phyloP scores from a whole-genome alignment of 2,888 invertebrate genomes.

The Hemithea aestivaria region DNA sequence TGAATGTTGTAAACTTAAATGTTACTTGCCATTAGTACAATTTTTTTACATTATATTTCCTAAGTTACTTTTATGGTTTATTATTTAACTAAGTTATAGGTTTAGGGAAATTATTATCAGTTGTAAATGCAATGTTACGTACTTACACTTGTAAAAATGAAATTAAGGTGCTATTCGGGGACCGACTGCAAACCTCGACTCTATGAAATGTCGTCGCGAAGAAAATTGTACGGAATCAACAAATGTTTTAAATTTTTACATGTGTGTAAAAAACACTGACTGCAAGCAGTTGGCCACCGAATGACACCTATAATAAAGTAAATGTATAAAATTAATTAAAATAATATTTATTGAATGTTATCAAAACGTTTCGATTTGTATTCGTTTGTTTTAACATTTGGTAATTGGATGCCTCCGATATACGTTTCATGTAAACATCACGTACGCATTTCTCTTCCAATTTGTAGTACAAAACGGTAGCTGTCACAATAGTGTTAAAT shows the following conservation, averaged over 20 bases:
- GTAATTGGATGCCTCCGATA: slow-evolving; percentile 17
- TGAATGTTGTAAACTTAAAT: slow-evolving; percentile 1
- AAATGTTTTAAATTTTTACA: no score
- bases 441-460: slow-evolving; percentile 36
- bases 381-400: slow-evolving; percentile 23
- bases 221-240: no score
- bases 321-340: slow-evolving; percentile 10
- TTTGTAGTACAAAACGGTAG: slow-evolving; percentile 56
- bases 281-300: no score
- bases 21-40: slow-evolving; percentile 15
- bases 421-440: slow-evolving; percentile 16
- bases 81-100: no score
- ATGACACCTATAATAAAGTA: no score
- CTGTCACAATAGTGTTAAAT: slow-evolving; percentile 50
- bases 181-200: no score
- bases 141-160: no score
- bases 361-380: slow-evolving; percentile 17
- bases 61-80: slow-evolving; percentile 1
- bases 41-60: slow-evolving; percentile 5
- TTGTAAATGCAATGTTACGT: no score
- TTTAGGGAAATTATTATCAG: no score
- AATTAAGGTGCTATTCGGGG: no score
- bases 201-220: no score
- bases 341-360: slow-evolving; percentile 7
- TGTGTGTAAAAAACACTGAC: no score